Percentiles rank a stretch among this genome's conserved stretches.
These are phyloP conservation scores for Sinelater perroti DNA, from an alignment of 2,888 invertebrate species.

Conservation along the genomic window DNA sequence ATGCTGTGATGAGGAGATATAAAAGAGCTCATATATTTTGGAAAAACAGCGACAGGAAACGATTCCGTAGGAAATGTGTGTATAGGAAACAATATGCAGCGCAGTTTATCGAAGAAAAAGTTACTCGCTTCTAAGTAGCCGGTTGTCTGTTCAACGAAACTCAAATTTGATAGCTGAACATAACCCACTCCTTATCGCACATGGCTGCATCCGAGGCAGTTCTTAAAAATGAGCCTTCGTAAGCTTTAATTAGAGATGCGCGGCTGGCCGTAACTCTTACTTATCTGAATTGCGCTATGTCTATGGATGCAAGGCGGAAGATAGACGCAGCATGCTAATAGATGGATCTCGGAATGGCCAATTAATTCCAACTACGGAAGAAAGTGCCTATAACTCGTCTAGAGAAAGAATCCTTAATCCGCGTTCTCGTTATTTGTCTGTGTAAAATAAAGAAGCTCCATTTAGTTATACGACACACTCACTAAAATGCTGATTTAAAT, in stretches of 20 bases:
- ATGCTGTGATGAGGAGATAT: conserved; percentile 47
- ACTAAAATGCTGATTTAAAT: conserved; percentile 46
- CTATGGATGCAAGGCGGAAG: conserved; percentile 39
- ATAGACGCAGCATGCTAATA: conserved; percentile 47
- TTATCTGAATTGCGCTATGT: conserved; percentile 36
- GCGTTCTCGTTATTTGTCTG: conserved; percentile 49
- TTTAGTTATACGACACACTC: conserved; percentile 48
- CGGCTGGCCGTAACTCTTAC: conserved; percentile 34
- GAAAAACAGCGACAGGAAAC: conserved; percentile 45
- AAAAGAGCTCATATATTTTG: conserved; percentile 41
- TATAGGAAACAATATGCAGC: conserved; percentile 42
- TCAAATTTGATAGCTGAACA: conserved; percentile 1
- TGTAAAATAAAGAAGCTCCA: conserved; percentile 46
- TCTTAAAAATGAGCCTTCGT: conserved; percentile 21
- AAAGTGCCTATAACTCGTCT: conserved; percentile 52
- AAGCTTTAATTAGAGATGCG: conserved; percentile 28
- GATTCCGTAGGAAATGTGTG: conserved; percentile 45
- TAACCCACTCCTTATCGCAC: not conserved
- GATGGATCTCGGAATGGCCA: conserved; percentile 49
- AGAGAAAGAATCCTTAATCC: conserved; percentile 51
- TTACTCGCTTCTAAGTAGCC: too few species aligned
- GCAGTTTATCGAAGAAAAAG: conserved; percentile 35
- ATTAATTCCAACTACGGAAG: conserved; percentile 50
- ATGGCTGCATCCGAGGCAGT: not conserved
- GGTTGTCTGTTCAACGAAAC: too few species aligned